Base-by-base conservation (phyloP, 2,797 vertebrate genomes). In the Eulemur albifrons region DNA sequence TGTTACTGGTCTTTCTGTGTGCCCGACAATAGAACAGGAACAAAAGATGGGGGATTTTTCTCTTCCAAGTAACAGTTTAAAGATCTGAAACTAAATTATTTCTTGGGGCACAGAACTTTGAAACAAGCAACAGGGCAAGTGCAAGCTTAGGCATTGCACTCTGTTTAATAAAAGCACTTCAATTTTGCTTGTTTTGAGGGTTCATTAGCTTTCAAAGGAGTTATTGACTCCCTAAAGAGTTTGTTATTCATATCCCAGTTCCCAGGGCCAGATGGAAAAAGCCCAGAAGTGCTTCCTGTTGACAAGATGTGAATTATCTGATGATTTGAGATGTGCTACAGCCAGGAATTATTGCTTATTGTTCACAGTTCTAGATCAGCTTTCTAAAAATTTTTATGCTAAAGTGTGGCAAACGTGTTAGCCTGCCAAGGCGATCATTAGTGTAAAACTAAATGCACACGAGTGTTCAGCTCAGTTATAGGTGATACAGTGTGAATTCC, bases 61-160 rank as follows among this genome's bases (percentile, higher is more conserved):
- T 50, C 30, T 69, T 61, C 18, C 23, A 32, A 70, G 61, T 87
- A 80, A 75, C 7, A 80, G 40, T 65, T 79, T 90, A 79, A 48
- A 95, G 63, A 70, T 76, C n/a, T 93, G 65, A 92, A 90, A 82
- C 30, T 8, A 77, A 92, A 80, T 76, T 92, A 82, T 84, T 93
- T 90, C 54, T 90, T 40, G 45, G 87, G 45, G 59, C 32, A 70
- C 7, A 93, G 38, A 92, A 83, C 45, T 75, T 86, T 90, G 57
- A 94, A 93, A 87, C 50, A 87, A 92, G 90, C 13, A 48, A 72
- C 23, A 48, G 35, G 3, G 4, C 38, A 87, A 91, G 81, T 75
- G 40, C 82, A 96, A 94, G 86, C 57, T 54, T 50, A 45, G 27
- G 59, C 15, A 52, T 67, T 72, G 40, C 14, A 79, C 45, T 59